Evolutionary conservation across 1,140 invertebrate genomes (phyloP), one percentile per base, ranked within the genome.

Genomic region (Procambarus virginalis): DNA sequence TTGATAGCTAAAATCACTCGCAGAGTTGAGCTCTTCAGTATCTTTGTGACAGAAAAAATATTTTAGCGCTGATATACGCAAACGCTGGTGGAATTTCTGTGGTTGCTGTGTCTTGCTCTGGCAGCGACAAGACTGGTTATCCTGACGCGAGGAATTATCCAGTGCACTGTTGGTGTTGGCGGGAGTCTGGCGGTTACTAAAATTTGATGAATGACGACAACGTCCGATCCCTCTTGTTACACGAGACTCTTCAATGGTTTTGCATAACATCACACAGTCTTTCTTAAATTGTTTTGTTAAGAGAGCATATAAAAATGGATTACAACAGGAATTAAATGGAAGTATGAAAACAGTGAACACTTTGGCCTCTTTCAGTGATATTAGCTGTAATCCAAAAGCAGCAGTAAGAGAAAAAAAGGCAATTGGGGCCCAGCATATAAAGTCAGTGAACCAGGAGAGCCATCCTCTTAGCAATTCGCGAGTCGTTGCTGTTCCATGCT

Each of bases 261-360:
- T 94, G 88, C 98, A 99, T 77, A 99, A 97, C 91, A 98, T 96
- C 0, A 98, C 97, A 94, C 98, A 99, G 93, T 99, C 98, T 94
- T 99, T 98, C 93, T 99, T 99, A 93, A 99, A 99, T 93, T 99
- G 98, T 93, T 99, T 99, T 0, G 98, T 99, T 88, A 99, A 95
- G 88, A 99, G 99, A 45, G 98, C 98, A 94, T 99, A 99, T 1
- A 99, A 95, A 93, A 99, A 99, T 0, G 98, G 98, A 94, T 99
- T 99, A 93, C 98, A 99, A 93, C 98, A 99, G 1, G 97, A 98
- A 93, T 99, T 99, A 14, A 99, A 94, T 2, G 98, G 98, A 85
- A 99, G 94, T 17, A 99, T 96, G 93, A 99, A 99, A 12, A 99
- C 98, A 0, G 98, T 98, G 92, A 99, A 98, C 10, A 99, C 97